Conservation (phyloP, 2,797 vertebrate genomes). For the Diglossa cyanea region DNA sequence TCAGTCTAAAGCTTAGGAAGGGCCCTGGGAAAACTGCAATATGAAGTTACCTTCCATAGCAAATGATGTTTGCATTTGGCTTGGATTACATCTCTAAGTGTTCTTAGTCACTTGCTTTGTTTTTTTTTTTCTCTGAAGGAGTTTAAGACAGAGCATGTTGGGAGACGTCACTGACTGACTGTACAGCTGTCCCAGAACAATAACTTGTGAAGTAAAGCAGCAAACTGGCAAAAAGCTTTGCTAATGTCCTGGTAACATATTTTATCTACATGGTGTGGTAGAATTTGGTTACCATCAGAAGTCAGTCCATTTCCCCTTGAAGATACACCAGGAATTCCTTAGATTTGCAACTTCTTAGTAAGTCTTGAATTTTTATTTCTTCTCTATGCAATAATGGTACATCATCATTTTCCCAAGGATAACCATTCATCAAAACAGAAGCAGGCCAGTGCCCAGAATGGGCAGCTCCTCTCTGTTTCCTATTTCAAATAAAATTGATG, state of each 20-base stretch:
- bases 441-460: not conserved
- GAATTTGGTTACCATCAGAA: not conserved
- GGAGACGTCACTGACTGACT: not conserved
- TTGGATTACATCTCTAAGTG: not conserved
- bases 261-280: not conserved
- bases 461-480: not conserved
- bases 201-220: not conserved
- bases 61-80: not conserved
- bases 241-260: not conserved
- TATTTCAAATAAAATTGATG: not conserved
- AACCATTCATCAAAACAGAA: not conserved
- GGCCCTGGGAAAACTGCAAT: not conserved
- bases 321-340: not conserved
- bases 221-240: not conserved
- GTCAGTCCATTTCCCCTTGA: not conserved
- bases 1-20: not conserved
- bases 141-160: not conserved
- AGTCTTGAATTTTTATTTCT: not conserved
- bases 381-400: not conserved
- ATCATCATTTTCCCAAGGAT: not conserved
- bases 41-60: not conserved
- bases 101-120: not conserved
- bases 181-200: not conserved
- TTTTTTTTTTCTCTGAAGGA: not conserved
- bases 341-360: not conserved